Evolutionary conservation across 2,113 vertebrate genomes (phyloP).

Genomic region (Gobius niger): DNA sequence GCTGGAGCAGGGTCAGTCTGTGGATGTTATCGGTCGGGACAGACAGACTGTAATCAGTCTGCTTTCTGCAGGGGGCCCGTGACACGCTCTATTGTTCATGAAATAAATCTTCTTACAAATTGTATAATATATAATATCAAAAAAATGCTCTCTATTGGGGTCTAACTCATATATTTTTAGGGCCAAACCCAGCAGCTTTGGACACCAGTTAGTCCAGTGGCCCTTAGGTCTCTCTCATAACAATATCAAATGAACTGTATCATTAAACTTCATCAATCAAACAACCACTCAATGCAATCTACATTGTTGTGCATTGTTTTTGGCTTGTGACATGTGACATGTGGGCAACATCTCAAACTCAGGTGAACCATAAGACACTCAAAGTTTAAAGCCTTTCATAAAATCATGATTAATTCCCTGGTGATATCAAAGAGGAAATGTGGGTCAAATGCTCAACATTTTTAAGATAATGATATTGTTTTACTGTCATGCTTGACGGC

Average conservation of each 20-base stretch:
- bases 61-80: slow-evolving; percentile 34
- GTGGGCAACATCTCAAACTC: too few species aligned
- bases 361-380: neutral
- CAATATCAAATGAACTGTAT: too few species aligned
- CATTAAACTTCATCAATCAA: too few species aligned
- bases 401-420: slow-evolving; percentile 14
- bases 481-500: slow-evolving; percentile 24
- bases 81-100: slow-evolving; percentile 11
- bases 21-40: slow-evolving; percentile 66
- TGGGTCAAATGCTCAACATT: slow-evolving; percentile 55
- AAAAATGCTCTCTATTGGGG: neutral
- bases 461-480: slow-evolving; percentile 68
- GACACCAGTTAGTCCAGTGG: neutral
- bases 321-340: neutral
- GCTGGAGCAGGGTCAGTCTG: slow-evolving; percentile 70
- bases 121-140: neutral
- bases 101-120: neutral
- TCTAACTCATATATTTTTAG: neutral
- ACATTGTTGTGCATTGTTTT: neutral
- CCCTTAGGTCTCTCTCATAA: too few species aligned
- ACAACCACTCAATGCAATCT: neutral
- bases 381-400: slow-evolving; percentile 6
- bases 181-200: neutral
- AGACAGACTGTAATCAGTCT: slow-evolving; percentile 43
- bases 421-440: slow-evolving; percentile 41